phyloP scores from a whole-genome alignment of 2,888 invertebrate genomes.

The Pristionchus mayeri region DNA sequence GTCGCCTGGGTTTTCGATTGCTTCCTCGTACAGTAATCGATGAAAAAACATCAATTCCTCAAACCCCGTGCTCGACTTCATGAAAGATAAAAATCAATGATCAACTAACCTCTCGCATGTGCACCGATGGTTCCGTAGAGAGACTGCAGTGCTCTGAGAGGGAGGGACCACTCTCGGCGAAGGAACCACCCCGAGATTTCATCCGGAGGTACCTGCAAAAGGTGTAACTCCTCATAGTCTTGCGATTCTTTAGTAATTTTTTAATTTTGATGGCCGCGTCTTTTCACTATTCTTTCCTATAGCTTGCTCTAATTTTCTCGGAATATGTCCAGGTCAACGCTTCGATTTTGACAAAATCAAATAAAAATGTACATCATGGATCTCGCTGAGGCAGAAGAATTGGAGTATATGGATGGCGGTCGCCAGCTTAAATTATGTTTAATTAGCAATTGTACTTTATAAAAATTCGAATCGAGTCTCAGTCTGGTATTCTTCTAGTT shows the following conservation, averaged over 20 bases:
- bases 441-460: too few species aligned
- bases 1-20: background rate
- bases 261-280: too few species aligned
- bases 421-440: constrained; percentile 58
- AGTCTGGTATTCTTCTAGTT: too few species aligned
- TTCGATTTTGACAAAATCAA: background rate
- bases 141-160: constrained; percentile 72
- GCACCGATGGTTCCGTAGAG: constrained; percentile 73
- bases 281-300: too few species aligned
- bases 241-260: too few species aligned
- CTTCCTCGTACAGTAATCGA: background rate
- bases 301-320: too few species aligned
- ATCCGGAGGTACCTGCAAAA: constrained; percentile 63
- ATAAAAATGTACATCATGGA: constrained; percentile 54
- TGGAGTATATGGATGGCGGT: constrained; percentile 63
- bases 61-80: too few species aligned
- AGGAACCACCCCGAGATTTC: constrained; percentile 64
- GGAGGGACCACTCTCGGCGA: constrained; percentile 71
- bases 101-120: constrained; percentile 59
- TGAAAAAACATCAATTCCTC: background rate
- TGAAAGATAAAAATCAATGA: background rate
- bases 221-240: too few species aligned
- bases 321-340: too few species aligned
- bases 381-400: constrained; percentile 69
- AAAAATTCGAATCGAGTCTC: too few species aligned